Evolutionary conservation across 2,797 vertebrate species (phyloP).

Genomic region (Sarcoramphus papa): DNA sequence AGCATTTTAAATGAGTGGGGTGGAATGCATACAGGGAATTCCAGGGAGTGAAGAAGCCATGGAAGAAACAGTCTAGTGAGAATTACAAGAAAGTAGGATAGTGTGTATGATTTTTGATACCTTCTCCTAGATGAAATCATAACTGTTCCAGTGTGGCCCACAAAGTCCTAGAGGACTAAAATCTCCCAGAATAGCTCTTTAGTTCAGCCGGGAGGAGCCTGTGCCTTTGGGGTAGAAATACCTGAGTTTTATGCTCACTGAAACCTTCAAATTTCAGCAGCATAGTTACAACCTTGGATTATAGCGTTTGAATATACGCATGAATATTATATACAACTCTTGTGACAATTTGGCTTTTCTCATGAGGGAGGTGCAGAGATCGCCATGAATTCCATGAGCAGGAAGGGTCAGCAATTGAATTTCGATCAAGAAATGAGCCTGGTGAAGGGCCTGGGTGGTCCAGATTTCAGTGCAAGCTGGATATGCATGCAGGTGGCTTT

Average conservation of each 20-base stretch:
- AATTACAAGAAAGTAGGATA: not conserved
- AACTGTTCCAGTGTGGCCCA: not conserved
- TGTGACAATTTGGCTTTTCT: not conserved
- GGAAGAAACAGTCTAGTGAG: not conserved
- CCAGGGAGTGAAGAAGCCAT: not conserved
- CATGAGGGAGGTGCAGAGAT: not conserved
- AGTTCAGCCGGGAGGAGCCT: not conserved
- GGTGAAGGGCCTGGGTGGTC: not conserved
- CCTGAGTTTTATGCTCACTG: not conserved
- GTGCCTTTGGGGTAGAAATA: not conserved
- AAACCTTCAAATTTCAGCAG: not conserved
- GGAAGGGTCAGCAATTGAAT: not conserved
- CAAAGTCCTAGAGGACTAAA: not conserved
- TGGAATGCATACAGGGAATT: not conserved
- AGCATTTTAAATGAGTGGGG: not conserved
- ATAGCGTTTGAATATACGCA: not conserved
- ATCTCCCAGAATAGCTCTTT: not conserved
- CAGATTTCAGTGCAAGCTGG: not conserved
- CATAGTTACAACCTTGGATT: not conserved
- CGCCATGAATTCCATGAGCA: not conserved
- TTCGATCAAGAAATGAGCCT: not conserved
- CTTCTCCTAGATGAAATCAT: not conserved
- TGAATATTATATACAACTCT: not conserved
- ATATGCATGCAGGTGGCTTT: not conserved
- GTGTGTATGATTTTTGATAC: not conserved